phyloP scores from a whole-genome alignment of 2,888 invertebrate species.

The Heteropelma amictum region DNA sequence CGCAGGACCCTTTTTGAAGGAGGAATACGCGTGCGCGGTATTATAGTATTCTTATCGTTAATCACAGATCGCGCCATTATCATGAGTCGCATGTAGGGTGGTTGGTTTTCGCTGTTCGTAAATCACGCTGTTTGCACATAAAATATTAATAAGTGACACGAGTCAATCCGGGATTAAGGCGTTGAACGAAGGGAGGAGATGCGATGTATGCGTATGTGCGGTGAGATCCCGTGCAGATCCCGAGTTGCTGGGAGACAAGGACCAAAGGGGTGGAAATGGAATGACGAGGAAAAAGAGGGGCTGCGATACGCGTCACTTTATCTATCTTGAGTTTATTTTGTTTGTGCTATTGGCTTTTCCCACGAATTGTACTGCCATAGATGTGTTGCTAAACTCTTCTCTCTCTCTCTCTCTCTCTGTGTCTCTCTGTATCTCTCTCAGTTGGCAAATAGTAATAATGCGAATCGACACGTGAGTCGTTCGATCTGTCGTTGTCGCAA shows the following conservation, averaged over 20 bases:
- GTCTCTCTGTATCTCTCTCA: constrained; percentile 49
- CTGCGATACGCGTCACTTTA: constrained; percentile 71
- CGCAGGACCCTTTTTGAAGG: not conserved
- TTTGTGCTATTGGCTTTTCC: constrained; percentile 75
- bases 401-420: constrained; percentile 13
- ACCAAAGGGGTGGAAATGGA: constrained; percentile 32
- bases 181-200: constrained; percentile 51
- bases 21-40: not conserved
- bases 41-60: constrained; percentile 51
- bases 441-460: constrained; percentile 77
- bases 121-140: constrained; percentile 77
- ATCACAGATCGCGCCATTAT: constrained; percentile 48
- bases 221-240: constrained; percentile 14
- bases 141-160: constrained; percentile 78
- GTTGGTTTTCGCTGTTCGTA: constrained; percentile 61
- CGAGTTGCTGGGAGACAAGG: not conserved
- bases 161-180: constrained; percentile 77
- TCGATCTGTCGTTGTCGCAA: constrained; percentile 67
- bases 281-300: constrained; percentile 63
- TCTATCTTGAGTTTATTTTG: constrained; percentile 77
- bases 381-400: constrained; percentile 4
- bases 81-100: constrained; percentile 18
- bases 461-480: constrained; percentile 75
- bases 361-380: constrained; percentile 64
- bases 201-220: too few species aligned